Evolutionary conservation across 2,797 vertebrate species (phyloP).

Genomic region (Anas bahamensis): DNA sequence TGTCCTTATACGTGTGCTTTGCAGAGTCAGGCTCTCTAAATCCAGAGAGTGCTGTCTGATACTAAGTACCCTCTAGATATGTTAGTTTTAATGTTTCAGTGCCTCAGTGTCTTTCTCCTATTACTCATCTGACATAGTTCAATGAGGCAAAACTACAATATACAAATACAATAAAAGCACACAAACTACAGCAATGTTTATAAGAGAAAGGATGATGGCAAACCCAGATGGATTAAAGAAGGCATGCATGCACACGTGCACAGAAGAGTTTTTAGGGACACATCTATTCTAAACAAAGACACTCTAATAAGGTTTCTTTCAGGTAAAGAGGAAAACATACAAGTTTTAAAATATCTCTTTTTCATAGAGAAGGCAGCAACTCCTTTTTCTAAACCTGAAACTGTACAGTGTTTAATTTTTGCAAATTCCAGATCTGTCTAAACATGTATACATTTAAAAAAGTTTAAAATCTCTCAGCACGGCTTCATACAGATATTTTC

Average conservation of each 20-base stretch:
- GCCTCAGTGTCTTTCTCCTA: not conserved
- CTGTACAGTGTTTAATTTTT: not conserved
- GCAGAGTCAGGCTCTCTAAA: not conserved
- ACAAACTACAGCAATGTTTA: not conserved
- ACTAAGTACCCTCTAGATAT: not conserved
- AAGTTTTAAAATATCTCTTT: not conserved
- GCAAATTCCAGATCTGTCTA: not conserved
- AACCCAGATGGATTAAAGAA: not conserved
- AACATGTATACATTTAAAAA: not conserved
- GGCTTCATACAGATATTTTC: not conserved
- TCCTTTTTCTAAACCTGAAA: not conserved
- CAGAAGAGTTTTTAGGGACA: not conserved
- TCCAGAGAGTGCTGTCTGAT: not conserved
- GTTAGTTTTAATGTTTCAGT: not conserved
- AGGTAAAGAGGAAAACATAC: not conserved
- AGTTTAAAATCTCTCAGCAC: not conserved
- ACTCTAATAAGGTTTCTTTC: not conserved
- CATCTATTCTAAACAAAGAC: not conserved
- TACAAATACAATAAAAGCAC: not conserved
- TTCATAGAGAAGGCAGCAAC: not conserved
- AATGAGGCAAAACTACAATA: not conserved
- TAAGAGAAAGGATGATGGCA: not conserved
- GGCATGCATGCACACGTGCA: accelerated
- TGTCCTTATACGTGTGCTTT: not conserved
- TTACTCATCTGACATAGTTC: not conserved